Evolutionary conservation across 2,888 invertebrate species (phyloP).

Genomic region (Linyphia triangularis): DNA sequence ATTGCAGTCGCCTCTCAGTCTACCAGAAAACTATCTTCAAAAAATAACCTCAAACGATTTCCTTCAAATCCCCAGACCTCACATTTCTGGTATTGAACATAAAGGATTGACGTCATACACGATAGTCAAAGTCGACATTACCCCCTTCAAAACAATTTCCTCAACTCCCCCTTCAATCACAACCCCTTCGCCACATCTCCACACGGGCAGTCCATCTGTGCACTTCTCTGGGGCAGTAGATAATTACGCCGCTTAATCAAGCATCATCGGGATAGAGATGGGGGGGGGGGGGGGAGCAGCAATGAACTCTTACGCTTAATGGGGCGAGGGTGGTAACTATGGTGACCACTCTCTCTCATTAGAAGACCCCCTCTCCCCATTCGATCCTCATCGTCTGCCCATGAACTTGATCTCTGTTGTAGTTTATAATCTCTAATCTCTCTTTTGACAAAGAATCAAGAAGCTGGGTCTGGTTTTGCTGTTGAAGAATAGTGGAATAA

Average conservation of each 20-base stretch:
- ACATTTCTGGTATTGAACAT: no score
- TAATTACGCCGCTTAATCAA: constrained; percentile 56
- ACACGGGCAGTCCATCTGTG: constrained; percentile 6
- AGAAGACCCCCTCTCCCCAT: constrained; percentile 11
- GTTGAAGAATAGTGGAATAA: no score
- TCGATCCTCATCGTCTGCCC: not conserved
- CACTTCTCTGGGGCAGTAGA: constrained; percentile 14
- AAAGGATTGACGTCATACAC: not conserved
- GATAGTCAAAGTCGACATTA: not conserved
- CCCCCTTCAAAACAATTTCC: constrained; percentile 3
- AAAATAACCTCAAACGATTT: no score
- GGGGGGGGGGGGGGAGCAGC: no score
- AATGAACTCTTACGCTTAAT: constrained; percentile 56
- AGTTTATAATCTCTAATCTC: constrained; percentile 37
- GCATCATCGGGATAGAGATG: constrained; percentile 44
- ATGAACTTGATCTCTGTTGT: constrained; percentile 26
- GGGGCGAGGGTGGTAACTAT: constrained; percentile 52
- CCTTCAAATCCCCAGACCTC: no score
- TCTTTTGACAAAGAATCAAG: no score
- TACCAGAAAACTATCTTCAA: no score
- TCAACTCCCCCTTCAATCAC: not conserved
- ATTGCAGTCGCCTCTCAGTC: no score
- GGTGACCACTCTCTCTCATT: constrained; percentile 55
- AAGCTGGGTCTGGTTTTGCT: no score
- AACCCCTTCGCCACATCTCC: not conserved